phyloP scores from a whole-genome alignment of 1,140 invertebrate genomes.

The Drosophila neocordata region DNA sequence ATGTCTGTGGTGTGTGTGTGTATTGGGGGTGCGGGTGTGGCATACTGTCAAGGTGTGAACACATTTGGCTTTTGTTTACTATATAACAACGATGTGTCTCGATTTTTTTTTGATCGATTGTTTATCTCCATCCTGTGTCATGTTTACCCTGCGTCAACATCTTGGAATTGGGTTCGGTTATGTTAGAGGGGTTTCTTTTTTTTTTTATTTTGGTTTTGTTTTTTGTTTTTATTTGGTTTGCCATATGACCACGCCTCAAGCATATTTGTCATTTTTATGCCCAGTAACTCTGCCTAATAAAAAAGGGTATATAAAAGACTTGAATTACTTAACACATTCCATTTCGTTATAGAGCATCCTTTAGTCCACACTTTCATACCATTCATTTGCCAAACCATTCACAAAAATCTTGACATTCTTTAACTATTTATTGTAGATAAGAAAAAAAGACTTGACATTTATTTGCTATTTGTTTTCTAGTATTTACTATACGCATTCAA shows the following conservation, averaged over 20 bases:
- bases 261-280: slow-evolving; percentile 56
- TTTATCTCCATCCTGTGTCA: slow-evolving; percentile 33
- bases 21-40: slow-evolving; percentile 29
- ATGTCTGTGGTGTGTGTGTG: slow-evolving; percentile 10
- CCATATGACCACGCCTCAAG: slow-evolving; percentile 19
- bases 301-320: neutral
- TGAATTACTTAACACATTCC: no score
- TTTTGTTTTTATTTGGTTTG: neutral
- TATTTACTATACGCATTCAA: neutral
- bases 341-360: neutral
- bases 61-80: slow-evolving; percentile 76
- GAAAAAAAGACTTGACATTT: neutral
- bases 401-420: slow-evolving; percentile 3
- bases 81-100: slow-evolving; percentile 65
- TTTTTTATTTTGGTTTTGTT: neutral
- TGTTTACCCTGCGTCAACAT: slow-evolving; percentile 28
- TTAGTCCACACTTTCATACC: neutral
- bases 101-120: slow-evolving; percentile 76
- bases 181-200: neutral
- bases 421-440: neutral
- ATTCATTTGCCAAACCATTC: neutral
- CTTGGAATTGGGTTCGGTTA: slow-evolving; percentile 9
- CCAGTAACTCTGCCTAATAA: neutral
- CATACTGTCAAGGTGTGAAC: slow-evolving; percentile 61
- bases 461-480: slow-evolving; percentile 2